These are phyloP conservation scores for Furnarius figulus DNA, from an alignment of 2,113 vertebrate genomes.

Conservation along the genomic window DNA sequence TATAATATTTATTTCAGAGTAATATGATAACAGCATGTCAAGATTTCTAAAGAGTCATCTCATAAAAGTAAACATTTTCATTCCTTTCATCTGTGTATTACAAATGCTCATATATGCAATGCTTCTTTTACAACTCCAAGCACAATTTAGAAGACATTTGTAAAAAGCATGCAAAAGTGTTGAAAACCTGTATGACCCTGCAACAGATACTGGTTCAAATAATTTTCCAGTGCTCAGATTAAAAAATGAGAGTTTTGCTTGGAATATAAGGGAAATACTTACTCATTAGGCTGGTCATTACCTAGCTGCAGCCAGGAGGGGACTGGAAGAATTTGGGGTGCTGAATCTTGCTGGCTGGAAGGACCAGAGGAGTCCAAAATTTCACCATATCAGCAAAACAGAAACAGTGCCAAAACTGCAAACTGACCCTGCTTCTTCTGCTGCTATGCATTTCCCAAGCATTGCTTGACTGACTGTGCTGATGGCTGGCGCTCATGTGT, in stretches of 20 bases:
- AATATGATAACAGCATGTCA: background rate
- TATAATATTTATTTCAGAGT: background rate
- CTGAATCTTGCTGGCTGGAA: background rate
- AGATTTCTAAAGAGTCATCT: background rate
- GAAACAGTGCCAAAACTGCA: background rate
- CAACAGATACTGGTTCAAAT: background rate
- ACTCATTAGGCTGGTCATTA: background rate
- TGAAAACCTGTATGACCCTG: background rate
- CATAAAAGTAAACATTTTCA: background rate
- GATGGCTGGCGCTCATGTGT: background rate
- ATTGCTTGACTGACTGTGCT: background rate
- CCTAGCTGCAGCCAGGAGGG: background rate
- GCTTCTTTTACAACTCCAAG: background rate
- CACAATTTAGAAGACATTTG: background rate
- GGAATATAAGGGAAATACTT: background rate
- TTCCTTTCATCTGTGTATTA: background rate
- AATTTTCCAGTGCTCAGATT: background rate
- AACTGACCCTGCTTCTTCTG: background rate
- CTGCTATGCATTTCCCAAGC: background rate
- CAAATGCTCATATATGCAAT: background rate
- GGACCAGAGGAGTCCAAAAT: background rate
- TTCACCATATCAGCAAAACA: background rate
- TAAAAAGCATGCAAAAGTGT: background rate
- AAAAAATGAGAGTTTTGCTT: background rate
- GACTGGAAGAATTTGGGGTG: background rate